Evolutionary conservation across 2,797 vertebrate species (phyloP).

Genomic region (Protonibea diacanthus): DNA sequence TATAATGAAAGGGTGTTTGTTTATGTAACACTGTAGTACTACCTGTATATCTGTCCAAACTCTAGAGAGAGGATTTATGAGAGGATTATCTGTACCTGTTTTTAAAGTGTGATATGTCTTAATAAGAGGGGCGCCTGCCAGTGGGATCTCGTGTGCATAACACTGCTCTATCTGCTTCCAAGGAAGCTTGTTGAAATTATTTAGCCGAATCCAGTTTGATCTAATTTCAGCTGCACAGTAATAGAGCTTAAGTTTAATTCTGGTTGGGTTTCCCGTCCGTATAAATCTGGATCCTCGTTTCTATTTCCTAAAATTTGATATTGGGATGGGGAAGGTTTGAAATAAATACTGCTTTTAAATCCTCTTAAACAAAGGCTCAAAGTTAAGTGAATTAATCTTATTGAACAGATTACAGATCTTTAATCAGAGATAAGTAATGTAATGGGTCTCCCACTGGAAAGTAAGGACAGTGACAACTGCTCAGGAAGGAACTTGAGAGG

Average conservation of each 20-base stretch:
- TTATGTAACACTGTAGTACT: not conserved
- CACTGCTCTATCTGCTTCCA: not conserved
- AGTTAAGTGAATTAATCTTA: too few relatives aligned
- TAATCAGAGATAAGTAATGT: too few relatives aligned
- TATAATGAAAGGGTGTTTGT: not conserved
- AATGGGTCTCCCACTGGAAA: too few relatives aligned
- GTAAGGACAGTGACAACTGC: too few relatives aligned
- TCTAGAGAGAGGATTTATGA: constrained; percentile 9
- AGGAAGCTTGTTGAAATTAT: not conserved
- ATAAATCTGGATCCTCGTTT: not conserved
- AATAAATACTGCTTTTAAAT: not conserved
- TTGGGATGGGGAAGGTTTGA: not conserved
- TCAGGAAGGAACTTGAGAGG: too few relatives aligned
- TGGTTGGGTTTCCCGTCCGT: too few relatives aligned
- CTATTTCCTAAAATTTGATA: not conserved
- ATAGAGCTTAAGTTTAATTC: not conserved
- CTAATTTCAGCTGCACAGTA: not conserved
- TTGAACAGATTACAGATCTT: not conserved
- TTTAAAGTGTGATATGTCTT: constrained; percentile 1
- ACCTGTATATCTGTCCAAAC: constrained; percentile 5
- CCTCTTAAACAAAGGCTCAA: not conserved
- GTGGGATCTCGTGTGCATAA: not conserved
- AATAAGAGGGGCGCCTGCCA: not conserved
- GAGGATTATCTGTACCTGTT: constrained; percentile 11
- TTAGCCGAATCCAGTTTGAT: constrained; percentile 11